phyloP scores from a whole-genome alignment of 2,113 vertebrate species.

The Ursus arctos region DNA sequence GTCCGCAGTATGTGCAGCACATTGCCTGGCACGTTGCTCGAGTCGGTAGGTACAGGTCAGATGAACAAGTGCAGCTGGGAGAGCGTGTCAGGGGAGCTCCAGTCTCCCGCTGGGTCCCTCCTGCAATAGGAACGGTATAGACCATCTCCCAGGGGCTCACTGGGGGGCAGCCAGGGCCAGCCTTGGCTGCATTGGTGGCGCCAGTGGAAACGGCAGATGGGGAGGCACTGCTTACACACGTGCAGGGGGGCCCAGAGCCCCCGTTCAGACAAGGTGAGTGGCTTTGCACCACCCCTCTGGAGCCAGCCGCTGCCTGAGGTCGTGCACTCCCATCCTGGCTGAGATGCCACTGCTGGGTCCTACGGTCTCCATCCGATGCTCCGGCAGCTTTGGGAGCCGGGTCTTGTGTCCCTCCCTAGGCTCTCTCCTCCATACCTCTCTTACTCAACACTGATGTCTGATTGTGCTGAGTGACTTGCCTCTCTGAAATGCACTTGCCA shows the following conservation, averaged over 20 bases:
- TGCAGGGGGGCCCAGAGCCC: background rate
- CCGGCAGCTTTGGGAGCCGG: background rate
- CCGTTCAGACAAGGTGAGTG: background rate
- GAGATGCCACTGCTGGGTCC: background rate
- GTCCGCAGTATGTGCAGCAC: background rate
- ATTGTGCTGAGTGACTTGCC: background rate
- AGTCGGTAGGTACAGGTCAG: background rate
- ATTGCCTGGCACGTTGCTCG: background rate
- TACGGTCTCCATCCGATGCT: background rate
- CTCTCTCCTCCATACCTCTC: background rate
- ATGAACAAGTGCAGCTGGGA: background rate
- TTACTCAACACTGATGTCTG: background rate
- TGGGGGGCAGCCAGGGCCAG: background rate
- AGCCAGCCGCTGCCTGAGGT: background rate
- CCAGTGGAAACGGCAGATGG: background rate
- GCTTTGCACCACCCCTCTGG: background rate
- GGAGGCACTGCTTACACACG: no score
- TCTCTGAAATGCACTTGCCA: background rate
- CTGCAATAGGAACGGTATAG: background rate
- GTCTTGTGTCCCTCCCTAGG: background rate
- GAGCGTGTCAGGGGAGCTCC: background rate
- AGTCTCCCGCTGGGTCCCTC: background rate
- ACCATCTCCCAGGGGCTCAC: background rate
- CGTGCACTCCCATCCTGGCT: background rate
- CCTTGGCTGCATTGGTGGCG: background rate